phyloP scores from a whole-genome alignment of 35 echinoderm and acorn worm genomes.

The Patiria miniata region DNA sequence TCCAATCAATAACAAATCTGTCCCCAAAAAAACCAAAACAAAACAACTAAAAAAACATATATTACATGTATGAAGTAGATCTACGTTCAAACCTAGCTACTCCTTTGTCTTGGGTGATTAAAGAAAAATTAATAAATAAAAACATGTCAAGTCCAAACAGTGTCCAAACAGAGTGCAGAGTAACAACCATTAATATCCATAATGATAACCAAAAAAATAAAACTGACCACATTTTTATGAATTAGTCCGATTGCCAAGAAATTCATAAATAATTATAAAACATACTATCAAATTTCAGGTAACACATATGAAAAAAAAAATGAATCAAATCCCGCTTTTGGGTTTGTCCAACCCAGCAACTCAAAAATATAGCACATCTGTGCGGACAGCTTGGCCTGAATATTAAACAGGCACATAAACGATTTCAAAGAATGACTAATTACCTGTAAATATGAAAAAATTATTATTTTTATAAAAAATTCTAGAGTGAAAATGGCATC shows the following conservation, averaged over 20 bases:
- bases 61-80: background rate
- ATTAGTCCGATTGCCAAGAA: constrained; percentile 27
- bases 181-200: background rate
- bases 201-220: constrained; percentile 8
- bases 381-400: constrained; percentile 5
- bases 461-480: constrained; percentile 27
- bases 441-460: constrained; percentile 39
- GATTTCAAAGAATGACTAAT: constrained; percentile 14
- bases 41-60: background rate
- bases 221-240: background rate
- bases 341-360: background rate
- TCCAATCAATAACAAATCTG: background rate
- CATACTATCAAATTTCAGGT: constrained; percentile 54
- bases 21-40: background rate
- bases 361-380: background rate
- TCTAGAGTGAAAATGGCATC: constrained; percentile 33
- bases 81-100: background rate
- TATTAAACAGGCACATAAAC: constrained; percentile 40
- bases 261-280: constrained; percentile 59
- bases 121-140: too few species aligned
- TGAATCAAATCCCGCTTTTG: background rate
- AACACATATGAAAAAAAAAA: constrained; percentile 25
- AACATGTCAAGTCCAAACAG: too few species aligned
- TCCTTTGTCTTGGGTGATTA: too few species aligned
- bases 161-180: background rate